Evolutionary conservation across 1,140 invertebrate genomes (phyloP), one percentile per base, ranked within the genome.

Genomic region (Caenorhabditis briggsae): DNA sequence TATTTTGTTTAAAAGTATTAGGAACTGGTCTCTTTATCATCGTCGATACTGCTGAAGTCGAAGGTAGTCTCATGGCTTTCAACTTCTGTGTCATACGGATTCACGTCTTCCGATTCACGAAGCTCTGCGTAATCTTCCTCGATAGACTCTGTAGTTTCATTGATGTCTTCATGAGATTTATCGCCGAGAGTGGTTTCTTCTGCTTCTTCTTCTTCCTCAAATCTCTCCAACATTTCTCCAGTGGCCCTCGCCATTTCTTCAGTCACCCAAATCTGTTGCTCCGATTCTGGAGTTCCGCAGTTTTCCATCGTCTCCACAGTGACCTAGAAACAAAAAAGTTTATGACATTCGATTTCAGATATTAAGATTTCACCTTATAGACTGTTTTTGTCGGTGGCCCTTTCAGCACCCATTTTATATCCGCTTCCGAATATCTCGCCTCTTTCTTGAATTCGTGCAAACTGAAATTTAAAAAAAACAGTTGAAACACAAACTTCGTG

Each of bases 291-390:
- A 11, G 61, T 65, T 65, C 33, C 61, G 25, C 61, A 65, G 25
- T 65, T 65, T 33, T 65, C 61, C 61, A 65, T 65, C 12, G 61
- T 65, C 20, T 65, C 61, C 20, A 65, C 61, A 9, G 61, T 65
- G 20, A 65, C 61, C 61, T 65, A 33, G 9, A 33, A 11, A 5
- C 2, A 11, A 53, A 65, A 41, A 33, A 33, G 61, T 2, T 65
- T 25, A 59, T 53, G 50, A 11, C 5, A 14, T 53, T 53, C 50
- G 11, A 53, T 16, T 9, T 33, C 33, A 33, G 33, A 33, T 33
- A 33, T 33, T 33, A 33, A 2, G 16, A 16, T 53, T 11, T 53
- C 50, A 65, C 61, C 61, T 65, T 23, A 33, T 65, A 65, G 18
- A 65, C 61, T 41, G 25, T 65, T 8, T 65, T 18, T 25, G 18